These are phyloP conservation scores for Dione vanillae DNA, from an alignment of 2,888 invertebrate species.

Conservation along the genomic window DNA sequence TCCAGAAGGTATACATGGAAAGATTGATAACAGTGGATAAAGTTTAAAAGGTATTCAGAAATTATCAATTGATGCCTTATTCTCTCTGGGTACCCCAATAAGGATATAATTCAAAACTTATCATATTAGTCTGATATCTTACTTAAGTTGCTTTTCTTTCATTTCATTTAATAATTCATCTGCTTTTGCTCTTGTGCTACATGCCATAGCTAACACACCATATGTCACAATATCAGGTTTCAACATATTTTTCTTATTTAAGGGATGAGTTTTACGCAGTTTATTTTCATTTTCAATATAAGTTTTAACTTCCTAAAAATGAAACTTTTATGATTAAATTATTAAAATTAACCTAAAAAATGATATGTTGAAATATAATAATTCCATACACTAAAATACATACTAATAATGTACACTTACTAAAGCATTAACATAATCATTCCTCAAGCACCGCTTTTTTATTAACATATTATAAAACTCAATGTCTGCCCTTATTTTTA, in stretches of 20 bases:
- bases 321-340: slow-evolving; percentile 27
- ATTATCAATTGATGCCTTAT: too few species aligned
- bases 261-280: slow-evolving; percentile 61
- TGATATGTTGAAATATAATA: neutral
- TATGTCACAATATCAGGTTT: slow-evolving; percentile 92
- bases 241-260: slow-evolving; percentile 76
- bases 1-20: too few species aligned
- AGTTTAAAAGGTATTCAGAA: too few species aligned
- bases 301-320: slow-evolving; percentile 80
- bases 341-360: neutral
- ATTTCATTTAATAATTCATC: slow-evolving; percentile 88
- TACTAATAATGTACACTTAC: slow-evolving; percentile 71
- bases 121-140: slow-evolving; percentile 36
- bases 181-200: slow-evolving; percentile 86
- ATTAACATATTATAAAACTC: slow-evolving; percentile 95
- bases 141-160: slow-evolving; percentile 87
- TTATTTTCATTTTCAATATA: slow-evolving; percentile 81
- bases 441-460: slow-evolving; percentile 89
- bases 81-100: too few species aligned
- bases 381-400: neutral
- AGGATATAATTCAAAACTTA: too few species aligned
- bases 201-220: slow-evolving; percentile 92
- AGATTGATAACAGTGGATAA: too few species aligned
- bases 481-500: slow-evolving; percentile 87
- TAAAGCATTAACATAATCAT: slow-evolving; percentile 88